Base-by-base conservation (phyloP, 2,888 invertebrate genomes). In the Proisotoma minuta region DNA sequence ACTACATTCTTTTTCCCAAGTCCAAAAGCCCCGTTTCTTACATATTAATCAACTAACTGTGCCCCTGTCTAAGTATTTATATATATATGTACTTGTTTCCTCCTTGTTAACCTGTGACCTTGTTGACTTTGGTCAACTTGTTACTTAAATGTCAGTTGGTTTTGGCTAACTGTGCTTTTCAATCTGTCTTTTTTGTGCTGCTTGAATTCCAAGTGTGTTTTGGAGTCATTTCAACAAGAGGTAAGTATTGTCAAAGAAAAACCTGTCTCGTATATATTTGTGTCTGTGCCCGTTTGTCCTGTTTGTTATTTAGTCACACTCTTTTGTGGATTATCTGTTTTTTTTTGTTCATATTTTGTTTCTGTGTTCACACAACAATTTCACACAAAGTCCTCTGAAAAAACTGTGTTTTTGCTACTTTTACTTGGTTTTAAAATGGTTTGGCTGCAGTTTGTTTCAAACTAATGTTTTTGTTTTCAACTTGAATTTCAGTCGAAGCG, bases 141-240 rank as follows among this genome's bases (percentile, higher is more conserved):
- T 18, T 20, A 18, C 43, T 12, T 4, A 43, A 12, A 43, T 12
- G 18, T 43, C 43, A n/a, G 43, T 43, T 43, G 18, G 43, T 43
- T n/a, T 43, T 43, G 68, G 64, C 68, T 69, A 67, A 67, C 65
- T 72, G 70, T 72, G 70, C 72, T 71, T 74, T 70, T 67, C 63
- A 68, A 64, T 72, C 73, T 73, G 68, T 73, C 66, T 68, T 72
- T 61, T 83, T 84, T 85, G 83, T 85, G 87, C 87, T 87, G 87
- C 87, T 79, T 66, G 63, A 63, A 76, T 76, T 84, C 89, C 66
- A 72, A 94, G 93, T 91, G 89, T 92, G 85, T 93, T 93, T 88
- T 93, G 93, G 94, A 93, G 91, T 86, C 91, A 93, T 89, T 93
- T 94, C 90, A 93, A 93, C 82, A 89, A 91, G 85, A 93, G 94